phyloP scores from a whole-genome alignment of 2,888 invertebrate genomes.

The Kuschelorhynchus macadamiae region DNA sequence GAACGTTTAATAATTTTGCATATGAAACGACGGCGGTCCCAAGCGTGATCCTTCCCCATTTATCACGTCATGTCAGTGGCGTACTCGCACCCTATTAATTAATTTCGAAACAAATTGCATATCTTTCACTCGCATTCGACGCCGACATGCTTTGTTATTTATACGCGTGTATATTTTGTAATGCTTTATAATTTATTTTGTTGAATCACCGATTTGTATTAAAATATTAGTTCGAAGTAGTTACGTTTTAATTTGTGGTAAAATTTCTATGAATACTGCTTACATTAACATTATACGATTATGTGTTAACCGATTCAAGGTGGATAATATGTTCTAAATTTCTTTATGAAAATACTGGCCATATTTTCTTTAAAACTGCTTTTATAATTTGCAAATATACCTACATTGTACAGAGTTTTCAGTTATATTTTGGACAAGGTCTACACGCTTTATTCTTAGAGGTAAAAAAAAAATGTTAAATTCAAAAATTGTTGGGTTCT shows the following conservation, averaged over 20 bases:
- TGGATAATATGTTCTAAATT: too few species aligned
- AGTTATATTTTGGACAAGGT: too few species aligned
- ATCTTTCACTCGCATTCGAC: slow-evolving; percentile 23
- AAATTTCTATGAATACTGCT: background rate
- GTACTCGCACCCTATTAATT: slow-evolving; percentile 42
- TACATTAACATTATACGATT: too few species aligned
- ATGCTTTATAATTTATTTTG: slow-evolving; percentile 5
- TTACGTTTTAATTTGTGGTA: background rate
- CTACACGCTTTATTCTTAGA: too few species aligned
- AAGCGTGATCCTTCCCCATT: slow-evolving; percentile 39
- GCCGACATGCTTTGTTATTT: slow-evolving; percentile 21
- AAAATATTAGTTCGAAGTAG: background rate
- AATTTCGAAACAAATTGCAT: slow-evolving; percentile 40
- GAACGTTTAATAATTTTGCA: slow-evolving; percentile 56
- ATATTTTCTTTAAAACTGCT: background rate
- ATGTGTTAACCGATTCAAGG: too few species aligned
- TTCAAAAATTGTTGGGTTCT: too few species aligned
- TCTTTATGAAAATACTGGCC: too few species aligned
- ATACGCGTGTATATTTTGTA: slow-evolving; percentile 10
- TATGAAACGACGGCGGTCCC: slow-evolving; percentile 40
- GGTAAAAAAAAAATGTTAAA: too few species aligned
- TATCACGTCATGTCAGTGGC: slow-evolving; percentile 46
- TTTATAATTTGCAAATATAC: too few species aligned
- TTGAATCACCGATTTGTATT: background rate
- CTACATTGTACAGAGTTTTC: too few species aligned